A percentile compares a stretch with the other conserved stretches of the same genome.
Conservation (phyloP, 2,888 invertebrate species). For the Parnassius glacialis region DNA sequence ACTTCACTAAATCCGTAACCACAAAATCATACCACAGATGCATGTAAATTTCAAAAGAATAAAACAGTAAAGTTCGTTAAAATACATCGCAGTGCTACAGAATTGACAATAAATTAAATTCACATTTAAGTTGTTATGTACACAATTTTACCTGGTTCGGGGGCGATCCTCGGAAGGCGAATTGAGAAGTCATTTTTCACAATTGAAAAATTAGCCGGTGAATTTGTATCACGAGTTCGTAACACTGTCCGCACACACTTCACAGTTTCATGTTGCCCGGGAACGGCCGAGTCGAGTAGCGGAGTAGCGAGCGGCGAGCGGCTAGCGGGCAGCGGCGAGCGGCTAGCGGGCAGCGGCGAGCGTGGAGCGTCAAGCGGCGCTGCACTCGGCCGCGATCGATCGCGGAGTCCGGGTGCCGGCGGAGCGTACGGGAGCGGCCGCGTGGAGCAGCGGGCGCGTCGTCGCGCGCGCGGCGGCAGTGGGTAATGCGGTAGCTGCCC, state of each 20-base stretch:
- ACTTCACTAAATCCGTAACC: conserved; percentile 12
- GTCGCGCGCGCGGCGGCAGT: conserved; percentile 82
- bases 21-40: conserved; percentile 21
- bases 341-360: conserved; percentile 40
- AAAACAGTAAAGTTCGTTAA: conserved; percentile 3
- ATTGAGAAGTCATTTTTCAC: conserved; percentile 78
- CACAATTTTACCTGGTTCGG: conserved; percentile 70
- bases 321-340: conserved; percentile 43
- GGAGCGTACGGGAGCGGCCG: conserved; percentile 52
- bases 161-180: conserved; percentile 78
- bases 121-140: not conserved
- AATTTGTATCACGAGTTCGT: conserved; percentile 50
- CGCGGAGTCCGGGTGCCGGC: conserved; percentile 37
- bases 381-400: conserved; percentile 26
- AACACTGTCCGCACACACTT: conserved; percentile 75
- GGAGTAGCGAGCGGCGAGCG: conserved; percentile 13
- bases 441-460: conserved; percentile 76
- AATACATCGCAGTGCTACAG: conserved; percentile 10
- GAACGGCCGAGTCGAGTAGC: conserved; percentile 34
- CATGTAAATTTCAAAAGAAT: not conserved
- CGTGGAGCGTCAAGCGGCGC: conserved; percentile 42
- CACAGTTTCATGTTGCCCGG: conserved; percentile 69
- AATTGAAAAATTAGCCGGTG: conserved; percentile 36
- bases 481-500: conserved; percentile 84
- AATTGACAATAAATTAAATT: not conserved